phyloP scores from a whole-genome alignment of 2,113 vertebrate genomes.

The Anthoscopus minutus region DNA sequence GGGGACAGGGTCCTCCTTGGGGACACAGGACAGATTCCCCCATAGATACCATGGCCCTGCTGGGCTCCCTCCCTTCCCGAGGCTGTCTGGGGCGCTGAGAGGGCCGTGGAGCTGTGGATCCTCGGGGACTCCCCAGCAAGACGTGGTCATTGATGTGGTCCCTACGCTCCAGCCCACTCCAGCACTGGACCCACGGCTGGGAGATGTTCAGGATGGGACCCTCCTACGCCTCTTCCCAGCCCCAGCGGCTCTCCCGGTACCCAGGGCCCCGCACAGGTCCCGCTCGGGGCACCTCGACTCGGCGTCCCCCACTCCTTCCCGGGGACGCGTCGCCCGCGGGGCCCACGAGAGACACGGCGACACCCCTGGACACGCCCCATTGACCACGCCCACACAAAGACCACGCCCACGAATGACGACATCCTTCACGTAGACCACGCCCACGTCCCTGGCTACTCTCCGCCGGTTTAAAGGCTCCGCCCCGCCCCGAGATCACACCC shows the following conservation, averaged over 20 bases:
- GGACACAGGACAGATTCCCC: neutral
- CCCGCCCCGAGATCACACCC: neutral
- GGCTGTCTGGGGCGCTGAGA: neutral
- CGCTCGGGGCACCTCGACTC: rapidly evolving
- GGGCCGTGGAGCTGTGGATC: neutral
- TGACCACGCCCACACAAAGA: rapidly evolving
- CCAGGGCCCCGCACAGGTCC: neutral
- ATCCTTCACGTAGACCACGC: rapidly evolving
- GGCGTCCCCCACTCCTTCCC: rapidly evolving
- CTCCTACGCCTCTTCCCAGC: no score
- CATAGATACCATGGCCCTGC: neutral
- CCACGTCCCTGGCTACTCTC: rapidly evolving
- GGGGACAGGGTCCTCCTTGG: no score
- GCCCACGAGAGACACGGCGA: no score
- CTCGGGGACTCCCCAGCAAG: no score
- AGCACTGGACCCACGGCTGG: neutral
- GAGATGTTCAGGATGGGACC: neutral
- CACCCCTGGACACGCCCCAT: rapidly evolving
- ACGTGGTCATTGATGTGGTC: neutral
- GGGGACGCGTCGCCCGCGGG: no score
- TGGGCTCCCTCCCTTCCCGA: neutral
- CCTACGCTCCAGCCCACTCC: neutral
- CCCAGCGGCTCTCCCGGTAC: neutral
- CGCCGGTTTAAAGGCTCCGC: neutral
- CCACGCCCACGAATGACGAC: neutral